Percentiles rank a stretch among this genome's conserved stretches.
These are phyloP conservation scores for Odobenus rosmarus DNA, from an alignment of 2,113 vertebrate genomes.

Conservation along the genomic window DNA sequence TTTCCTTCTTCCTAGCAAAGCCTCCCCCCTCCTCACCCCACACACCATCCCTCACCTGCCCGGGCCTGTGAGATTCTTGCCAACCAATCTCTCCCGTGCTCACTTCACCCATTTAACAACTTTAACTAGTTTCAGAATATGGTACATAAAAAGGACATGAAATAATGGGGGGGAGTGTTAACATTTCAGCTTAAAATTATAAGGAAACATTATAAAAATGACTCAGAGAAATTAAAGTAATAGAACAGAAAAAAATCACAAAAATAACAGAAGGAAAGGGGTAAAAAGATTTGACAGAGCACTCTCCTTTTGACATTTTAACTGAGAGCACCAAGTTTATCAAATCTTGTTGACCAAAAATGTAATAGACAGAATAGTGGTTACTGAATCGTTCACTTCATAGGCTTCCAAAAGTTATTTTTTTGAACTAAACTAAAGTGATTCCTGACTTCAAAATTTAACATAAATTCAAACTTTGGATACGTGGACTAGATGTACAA, in stretches of 20 bases:
- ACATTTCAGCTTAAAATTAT: slow-evolving; percentile 25
- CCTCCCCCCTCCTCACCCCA: not conserved
- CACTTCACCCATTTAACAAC: not conserved
- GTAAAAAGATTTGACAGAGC: not conserved
- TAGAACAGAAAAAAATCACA: not conserved
- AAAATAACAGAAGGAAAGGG: not conserved
- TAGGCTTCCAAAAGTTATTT: too few species aligned
- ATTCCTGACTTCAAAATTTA: not conserved
- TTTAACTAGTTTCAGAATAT: not conserved
- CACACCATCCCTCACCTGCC: not conserved
- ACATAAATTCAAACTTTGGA: not conserved
- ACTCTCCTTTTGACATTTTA: slow-evolving; percentile 51
- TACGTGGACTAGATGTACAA: not conserved
- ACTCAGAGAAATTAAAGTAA: not conserved
- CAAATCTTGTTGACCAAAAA: slow-evolving; percentile 18
- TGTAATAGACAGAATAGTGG: slow-evolving; percentile 1
- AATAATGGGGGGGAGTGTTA: not conserved
- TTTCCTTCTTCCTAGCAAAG: not conserved
- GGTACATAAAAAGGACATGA: not conserved
- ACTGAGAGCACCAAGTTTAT: slow-evolving; percentile 41
- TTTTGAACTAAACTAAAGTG: not conserved
- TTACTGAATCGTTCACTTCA: slow-evolving; percentile 15
- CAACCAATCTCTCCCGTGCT: not conserved
- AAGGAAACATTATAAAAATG: not conserved
- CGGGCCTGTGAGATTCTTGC: not conserved